phyloP scores from a whole-genome alignment of 2,888 invertebrate species.

The Patella pellucida region DNA sequence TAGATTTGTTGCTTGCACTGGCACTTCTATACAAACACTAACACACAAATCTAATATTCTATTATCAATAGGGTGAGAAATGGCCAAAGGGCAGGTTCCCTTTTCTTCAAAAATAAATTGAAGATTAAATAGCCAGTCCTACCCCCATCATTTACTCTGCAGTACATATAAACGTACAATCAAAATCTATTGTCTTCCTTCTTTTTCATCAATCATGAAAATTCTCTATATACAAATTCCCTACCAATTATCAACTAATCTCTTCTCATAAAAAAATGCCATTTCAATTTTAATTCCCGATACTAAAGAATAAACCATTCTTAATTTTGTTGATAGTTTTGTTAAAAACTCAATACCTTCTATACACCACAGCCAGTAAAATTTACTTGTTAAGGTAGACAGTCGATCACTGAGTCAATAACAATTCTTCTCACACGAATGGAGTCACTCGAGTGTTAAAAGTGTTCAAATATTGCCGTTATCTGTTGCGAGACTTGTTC shows the following conservation, averaged over 20 bases:
- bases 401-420: conserved; percentile 7
- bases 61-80: not conserved
- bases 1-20: too few relatives aligned
- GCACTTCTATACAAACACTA: too few relatives aligned
- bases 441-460: conserved; percentile 7
- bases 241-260: conserved; percentile 4
- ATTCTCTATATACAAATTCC: not conserved
- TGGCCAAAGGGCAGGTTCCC: not conserved
- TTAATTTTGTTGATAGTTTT: not conserved
- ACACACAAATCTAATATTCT: too few relatives aligned
- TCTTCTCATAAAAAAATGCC: not conserved
- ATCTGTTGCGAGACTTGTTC: conserved; percentile 12
- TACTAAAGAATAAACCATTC: not conserved
- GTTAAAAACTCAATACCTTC: not conserved
- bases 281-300: not conserved
- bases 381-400: not conserved
- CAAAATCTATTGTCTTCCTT: too few relatives aligned
- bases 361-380: not conserved
- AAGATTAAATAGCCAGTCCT: not conserved
- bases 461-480: conserved; percentile 9
- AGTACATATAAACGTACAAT: not conserved
- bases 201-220: too few relatives aligned
- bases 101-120: too few relatives aligned
- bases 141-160: conserved; percentile 2
- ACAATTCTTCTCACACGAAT: conserved; percentile 3